Percentiles rank a stretch among this genome's conserved stretches.
These are phyloP conservation scores for Cryptoprocta ferox DNA, from an alignment of 2,797 vertebrate genomes.

Conservation along the genomic window DNA sequence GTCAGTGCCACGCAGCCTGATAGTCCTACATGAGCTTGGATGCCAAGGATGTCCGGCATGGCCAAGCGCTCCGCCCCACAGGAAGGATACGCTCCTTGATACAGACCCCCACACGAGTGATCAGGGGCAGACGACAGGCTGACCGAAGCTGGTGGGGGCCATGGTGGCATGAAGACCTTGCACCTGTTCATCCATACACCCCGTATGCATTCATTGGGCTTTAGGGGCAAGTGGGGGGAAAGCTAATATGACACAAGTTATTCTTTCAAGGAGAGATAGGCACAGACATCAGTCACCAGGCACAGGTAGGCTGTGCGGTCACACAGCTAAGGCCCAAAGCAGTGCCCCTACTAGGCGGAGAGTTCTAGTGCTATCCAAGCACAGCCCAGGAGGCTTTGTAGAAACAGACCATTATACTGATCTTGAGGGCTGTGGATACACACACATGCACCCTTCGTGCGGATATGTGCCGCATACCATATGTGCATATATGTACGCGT, in stretches of 20 bases:
- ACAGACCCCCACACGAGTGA: not conserved
- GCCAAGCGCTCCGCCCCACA: accelerated
- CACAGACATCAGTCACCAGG: not conserved
- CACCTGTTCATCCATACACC: not conserved
- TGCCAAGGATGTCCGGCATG: not conserved
- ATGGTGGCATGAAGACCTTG: accelerated
- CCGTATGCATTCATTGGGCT: not conserved
- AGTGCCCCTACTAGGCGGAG: not conserved
- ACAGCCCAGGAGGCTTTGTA: not conserved
- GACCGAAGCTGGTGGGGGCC: accelerated
- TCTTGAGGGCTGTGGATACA: not conserved
- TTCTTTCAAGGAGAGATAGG: not conserved
- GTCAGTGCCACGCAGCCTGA: not conserved
- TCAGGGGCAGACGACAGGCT: not conserved
- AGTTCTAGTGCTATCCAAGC: not conserved
- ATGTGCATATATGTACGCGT: accelerated
- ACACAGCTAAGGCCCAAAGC: not conserved
- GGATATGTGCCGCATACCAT: not conserved
- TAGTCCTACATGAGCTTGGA: accelerated
- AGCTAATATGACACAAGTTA: not conserved
- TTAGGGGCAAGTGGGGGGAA: not conserved
- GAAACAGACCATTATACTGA: not conserved
- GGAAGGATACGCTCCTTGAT: not conserved
- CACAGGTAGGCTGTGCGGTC: not conserved
- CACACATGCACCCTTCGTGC: not conserved